These are phyloP conservation scores for Acropora yongei DNA, from an alignment of 64 coral and sea anemone species.

Conservation along the genomic window DNA sequence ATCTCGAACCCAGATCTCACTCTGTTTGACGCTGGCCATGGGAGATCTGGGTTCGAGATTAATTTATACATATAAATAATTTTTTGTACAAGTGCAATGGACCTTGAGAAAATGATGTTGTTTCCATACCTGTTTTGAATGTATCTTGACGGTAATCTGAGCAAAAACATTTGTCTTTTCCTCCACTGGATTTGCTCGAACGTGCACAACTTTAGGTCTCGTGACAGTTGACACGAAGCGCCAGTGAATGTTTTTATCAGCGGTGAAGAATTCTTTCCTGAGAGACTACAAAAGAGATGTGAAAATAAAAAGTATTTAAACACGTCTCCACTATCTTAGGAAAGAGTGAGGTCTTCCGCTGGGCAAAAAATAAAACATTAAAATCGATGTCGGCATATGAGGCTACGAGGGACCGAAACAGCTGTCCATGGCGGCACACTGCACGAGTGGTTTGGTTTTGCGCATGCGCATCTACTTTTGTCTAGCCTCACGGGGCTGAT, in stretches of 20 bases:
- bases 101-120: not conserved
- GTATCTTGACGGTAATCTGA: slow-evolving; percentile 82
- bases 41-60: too few species aligned
- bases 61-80: too few species aligned
- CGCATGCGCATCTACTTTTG: too few species aligned
- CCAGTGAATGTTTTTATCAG: slow-evolving; percentile 83
- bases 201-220: slow-evolving; percentile 81
- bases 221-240: slow-evolving; percentile 71
- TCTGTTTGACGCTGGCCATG: too few species aligned
- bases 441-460: too few species aligned
- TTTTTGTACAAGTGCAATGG: too few species aligned
- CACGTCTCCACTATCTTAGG: not conserved
- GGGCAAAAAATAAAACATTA: too few species aligned
- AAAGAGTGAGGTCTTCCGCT: not conserved
- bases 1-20: too few species aligned
- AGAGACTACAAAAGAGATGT: slow-evolving; percentile 56
- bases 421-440: too few species aligned
- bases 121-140: slow-evolving; percentile 79
- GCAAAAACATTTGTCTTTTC: slow-evolving; percentile 87
- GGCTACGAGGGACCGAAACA: too few species aligned
- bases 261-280: slow-evolving; percentile 81
- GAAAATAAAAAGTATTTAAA: not conserved
- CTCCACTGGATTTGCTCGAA: slow-evolving; percentile 68
- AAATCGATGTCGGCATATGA: too few species aligned
- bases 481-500: too few species aligned